phyloP scores from a whole-genome alignment of 1,140 invertebrate genomes.

The Orussus abietinus region DNA sequence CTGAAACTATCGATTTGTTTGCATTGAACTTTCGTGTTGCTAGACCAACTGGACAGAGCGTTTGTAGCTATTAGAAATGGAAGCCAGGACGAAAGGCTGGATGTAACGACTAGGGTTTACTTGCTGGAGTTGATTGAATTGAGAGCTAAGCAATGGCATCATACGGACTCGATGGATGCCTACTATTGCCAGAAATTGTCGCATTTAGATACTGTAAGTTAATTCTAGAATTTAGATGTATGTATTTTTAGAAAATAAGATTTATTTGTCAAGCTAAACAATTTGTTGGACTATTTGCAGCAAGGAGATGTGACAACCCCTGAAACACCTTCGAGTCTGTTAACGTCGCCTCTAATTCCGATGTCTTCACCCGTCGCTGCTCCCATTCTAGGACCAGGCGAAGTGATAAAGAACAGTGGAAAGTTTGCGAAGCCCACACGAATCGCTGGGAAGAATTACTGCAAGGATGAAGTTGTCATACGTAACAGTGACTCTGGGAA shows the following conservation, averaged over 20 bases:
- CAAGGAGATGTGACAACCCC: slow-evolving; percentile 31
- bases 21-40: too few relatives aligned
- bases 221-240: slow-evolving; percentile 7
- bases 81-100: slow-evolving; percentile 73
- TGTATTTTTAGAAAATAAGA: slow-evolving; percentile 1
- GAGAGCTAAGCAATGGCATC: slow-evolving; percentile 80
- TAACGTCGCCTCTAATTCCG: slow-evolving; percentile 31
- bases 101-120: slow-evolving; percentile 75
- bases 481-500: slow-evolving; percentile 91
- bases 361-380: slow-evolving; percentile 49
- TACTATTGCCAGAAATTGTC: slow-evolving; percentile 79
- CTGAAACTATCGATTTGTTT: too few relatives aligned
- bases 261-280: background rate
- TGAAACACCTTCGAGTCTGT: slow-evolving; percentile 39
- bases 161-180: slow-evolving; percentile 72
- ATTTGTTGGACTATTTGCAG: slow-evolving; percentile 8
- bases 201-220: slow-evolving; percentile 63
- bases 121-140: slow-evolving; percentile 85
- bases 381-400: slow-evolving; percentile 68
- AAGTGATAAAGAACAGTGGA: slow-evolving; percentile 81
- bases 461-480: slow-evolving; percentile 91
- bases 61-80: slow-evolving; percentile 84
- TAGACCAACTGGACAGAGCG: slow-evolving; percentile 65
- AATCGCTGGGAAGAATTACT: slow-evolving; percentile 86
- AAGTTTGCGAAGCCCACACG: slow-evolving; percentile 85